These are phyloP conservation scores for Acheta domesticus DNA, from an alignment of 2,888 invertebrate genomes.

Conservation along the genomic window DNA sequence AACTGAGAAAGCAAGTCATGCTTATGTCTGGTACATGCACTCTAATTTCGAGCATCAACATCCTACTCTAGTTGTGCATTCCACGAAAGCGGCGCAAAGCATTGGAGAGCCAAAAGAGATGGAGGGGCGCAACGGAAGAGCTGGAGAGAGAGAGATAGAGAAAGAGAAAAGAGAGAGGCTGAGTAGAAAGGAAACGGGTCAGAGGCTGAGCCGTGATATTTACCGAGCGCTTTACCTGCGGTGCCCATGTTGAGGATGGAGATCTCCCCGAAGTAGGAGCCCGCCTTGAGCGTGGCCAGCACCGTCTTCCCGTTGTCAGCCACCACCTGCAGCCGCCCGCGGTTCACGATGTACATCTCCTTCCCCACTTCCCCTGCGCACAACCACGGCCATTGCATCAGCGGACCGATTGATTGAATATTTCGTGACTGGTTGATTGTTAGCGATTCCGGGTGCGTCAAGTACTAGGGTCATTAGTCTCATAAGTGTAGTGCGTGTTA, in stretches of 20 bases:
- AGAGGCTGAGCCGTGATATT: not conserved
- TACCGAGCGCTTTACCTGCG: conserved; percentile 70
- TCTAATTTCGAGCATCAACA: too few relatives aligned
- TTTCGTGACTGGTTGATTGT: too few relatives aligned
- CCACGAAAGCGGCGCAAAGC: too few relatives aligned
- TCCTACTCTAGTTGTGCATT: too few relatives aligned
- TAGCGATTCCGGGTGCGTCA: too few relatives aligned
- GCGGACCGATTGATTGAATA: too few relatives aligned
- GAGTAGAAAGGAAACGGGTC: conserved; percentile 18
- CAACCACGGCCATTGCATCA: conserved; percentile 31
- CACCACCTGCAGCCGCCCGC: conserved; percentile 91
- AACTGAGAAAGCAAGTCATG: too few relatives aligned
- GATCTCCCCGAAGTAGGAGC: conserved; percentile 99
- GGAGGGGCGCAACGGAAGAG: conserved; percentile 18
- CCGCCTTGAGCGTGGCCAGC: conserved; percentile 94
- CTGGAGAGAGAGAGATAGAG: too few relatives aligned
- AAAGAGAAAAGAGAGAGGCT: not conserved
- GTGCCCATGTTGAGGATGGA: conserved; percentile 99
- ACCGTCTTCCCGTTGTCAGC: conserved; percentile 94
- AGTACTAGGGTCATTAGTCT: too few relatives aligned
- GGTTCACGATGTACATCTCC: conserved; percentile 99
- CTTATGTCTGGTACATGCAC: too few relatives aligned
- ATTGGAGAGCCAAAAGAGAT: conserved; percentile 24
- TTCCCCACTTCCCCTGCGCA: conserved; percentile 94
- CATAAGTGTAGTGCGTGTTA: too few relatives aligned